phyloP scores from a whole-genome alignment of 2,113 vertebrate species.

The Haemorhous mexicanus region DNA sequence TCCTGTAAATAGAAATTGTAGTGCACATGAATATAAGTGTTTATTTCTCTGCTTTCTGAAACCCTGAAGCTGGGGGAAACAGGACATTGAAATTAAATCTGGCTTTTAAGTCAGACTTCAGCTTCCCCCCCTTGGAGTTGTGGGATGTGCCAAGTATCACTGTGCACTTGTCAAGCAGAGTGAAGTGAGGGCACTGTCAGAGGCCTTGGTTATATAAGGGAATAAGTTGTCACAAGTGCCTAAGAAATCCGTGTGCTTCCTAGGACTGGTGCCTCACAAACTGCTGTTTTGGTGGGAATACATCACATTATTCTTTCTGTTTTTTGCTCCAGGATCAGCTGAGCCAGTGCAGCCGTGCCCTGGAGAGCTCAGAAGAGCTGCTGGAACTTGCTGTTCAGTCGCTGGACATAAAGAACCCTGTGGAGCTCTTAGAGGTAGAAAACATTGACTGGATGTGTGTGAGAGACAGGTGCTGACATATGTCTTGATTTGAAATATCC shows the following conservation, averaged over 20 bases:
- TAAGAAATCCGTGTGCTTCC: neutral
- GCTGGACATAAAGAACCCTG: constrained; percentile 80
- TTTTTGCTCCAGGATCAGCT: constrained; percentile 78
- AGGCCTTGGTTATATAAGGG: neutral
- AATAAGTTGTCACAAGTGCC: neutral
- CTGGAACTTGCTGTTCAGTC: constrained; percentile 84
- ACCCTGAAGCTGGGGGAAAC: neutral
- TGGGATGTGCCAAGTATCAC: neutral
- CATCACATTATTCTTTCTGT: neutral
- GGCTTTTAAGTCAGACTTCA: neutral
- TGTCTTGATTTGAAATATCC: neutral
- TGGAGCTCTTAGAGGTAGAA: constrained; percentile 86
- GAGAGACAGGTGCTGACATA: neutral
- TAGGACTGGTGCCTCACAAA: neutral
- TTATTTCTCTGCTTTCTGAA: neutral
- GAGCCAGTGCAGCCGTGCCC: constrained; percentile 80
- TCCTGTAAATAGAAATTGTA: neutral
- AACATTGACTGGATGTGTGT: neutral
- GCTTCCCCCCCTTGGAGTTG: neutral
- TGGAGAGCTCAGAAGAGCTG: constrained; percentile 87
- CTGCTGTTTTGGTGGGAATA: neutral
- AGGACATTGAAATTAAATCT: neutral
- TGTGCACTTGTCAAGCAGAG: neutral
- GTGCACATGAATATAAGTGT: neutral
- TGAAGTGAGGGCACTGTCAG: neutral